Base-by-base conservation (phyloP, 2,797 vertebrate species). In the Smutsia temminckii region DNA sequence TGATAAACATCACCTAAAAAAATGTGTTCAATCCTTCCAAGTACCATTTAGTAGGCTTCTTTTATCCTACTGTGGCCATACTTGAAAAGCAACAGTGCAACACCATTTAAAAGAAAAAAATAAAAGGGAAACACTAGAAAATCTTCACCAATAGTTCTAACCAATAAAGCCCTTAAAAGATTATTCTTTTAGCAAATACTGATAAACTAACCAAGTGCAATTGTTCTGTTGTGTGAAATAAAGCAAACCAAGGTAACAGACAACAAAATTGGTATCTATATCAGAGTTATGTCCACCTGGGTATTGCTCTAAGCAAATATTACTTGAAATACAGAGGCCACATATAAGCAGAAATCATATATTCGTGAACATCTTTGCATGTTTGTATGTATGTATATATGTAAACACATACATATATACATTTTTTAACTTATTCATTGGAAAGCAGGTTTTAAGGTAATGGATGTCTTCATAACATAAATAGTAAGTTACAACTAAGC, bases 141-240 rank as follows among this genome's bases (percentile, higher is more conserved):
- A 89, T 40, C 12, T 75, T 89, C n/a, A 88, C 25, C 63, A 23
- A 75, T 29, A 87, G 78, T 89, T 89, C 42, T 83, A 81, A 95
- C 20, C 27, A 94, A 84, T 34, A 59, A 88, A 78, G 11, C 1
- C 63, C 93, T 57, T 74, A 87, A 89, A 86, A 83, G 17, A 94
- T 80, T 90, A 68, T 87, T 74, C 27, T 92, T 95, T 89, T 63
- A 63, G 87, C 13, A 86, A 95, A 89, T 49, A 49, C 74, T 89
- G 27, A 84, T 68, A 90, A 92, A 61, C 1, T 59, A 51, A 74
- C 14, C 18, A 79, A 9, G 69, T 63, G 3, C 3, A 68, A 78
- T 2, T 87, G 10, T 80, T 90, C 74, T 53, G 17, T 53, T 42
- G 11, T 29, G 20, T 46, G 72, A 95, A 77, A 84, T 10, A 92